Percentiles rank a stretch among this genome's conserved stretches.
These are phyloP conservation scores for Andrena praecox DNA, from an alignment of 2,888 invertebrate genomes.

Conservation along the genomic window DNA sequence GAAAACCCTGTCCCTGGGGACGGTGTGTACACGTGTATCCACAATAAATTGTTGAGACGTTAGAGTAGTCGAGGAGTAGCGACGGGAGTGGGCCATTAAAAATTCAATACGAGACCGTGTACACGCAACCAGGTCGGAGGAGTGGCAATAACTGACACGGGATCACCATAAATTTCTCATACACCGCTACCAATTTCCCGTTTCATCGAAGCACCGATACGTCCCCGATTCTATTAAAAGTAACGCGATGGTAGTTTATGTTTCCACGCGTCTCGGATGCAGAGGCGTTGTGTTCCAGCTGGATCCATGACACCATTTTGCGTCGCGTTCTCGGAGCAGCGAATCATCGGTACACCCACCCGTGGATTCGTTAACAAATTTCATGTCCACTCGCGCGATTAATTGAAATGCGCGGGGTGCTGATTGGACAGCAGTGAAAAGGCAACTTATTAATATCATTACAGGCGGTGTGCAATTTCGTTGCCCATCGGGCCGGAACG, in stretches of 20 bases:
- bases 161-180: conserved; percentile 58
- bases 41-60: conserved; percentile 15
- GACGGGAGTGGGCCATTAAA: conserved; percentile 18
- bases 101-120: conserved; percentile 30
- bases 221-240: conserved; percentile 45
- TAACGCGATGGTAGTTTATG: conserved; percentile 20
- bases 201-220: conserved; percentile 34
- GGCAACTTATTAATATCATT: not conserved
- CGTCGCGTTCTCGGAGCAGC: conserved; percentile 13
- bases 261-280: conserved; percentile 15
- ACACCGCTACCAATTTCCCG: conserved; percentile 37
- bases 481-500: not conserved
- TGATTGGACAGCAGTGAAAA: not conserved
- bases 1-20: too few species aligned
- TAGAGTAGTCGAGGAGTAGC: not conserved
- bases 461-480: too few species aligned
- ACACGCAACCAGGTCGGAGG: conserved; percentile 21
- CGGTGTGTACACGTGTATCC: not conserved
- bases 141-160: conserved; percentile 15
- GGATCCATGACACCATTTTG: conserved; percentile 50
- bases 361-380: conserved; percentile 18
- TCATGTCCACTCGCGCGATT: not conserved
- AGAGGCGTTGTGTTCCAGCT: conserved; percentile 21
- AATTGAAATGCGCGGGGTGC: not conserved
- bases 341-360: conserved; percentile 26